Evolutionary conservation across 2,888 invertebrate genomes (phyloP).

Genomic region (Orgyia antiqua): DNA sequence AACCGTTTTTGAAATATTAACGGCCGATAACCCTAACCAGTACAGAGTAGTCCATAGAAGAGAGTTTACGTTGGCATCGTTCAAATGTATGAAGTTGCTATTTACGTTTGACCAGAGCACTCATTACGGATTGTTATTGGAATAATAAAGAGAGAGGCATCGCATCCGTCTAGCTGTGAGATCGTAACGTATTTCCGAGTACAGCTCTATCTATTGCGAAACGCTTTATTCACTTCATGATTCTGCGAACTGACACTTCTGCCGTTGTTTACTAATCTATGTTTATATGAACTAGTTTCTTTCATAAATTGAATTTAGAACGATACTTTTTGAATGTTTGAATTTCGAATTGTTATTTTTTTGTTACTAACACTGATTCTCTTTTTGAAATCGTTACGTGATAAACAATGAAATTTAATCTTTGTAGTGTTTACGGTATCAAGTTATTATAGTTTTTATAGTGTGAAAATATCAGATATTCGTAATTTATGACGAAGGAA

Average conservation of each 20-base stretch:
- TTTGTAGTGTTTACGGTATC: slow-evolving; percentile 1
- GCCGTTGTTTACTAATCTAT: slow-evolving; percentile 68
- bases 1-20: slow-evolving; percentile 9
- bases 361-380: no score
- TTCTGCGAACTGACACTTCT: slow-evolving; percentile 72
- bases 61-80: slow-evolving; percentile 75
- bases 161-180: slow-evolving; percentile 61
- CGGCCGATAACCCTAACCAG: slow-evolving; percentile 45
- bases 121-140: slow-evolving; percentile 78
- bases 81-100: slow-evolving; percentile 76
- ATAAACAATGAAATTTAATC: slow-evolving; percentile 15
- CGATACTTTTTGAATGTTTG: slow-evolving; percentile 26
- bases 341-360: neutral
- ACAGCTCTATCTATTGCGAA: slow-evolving; percentile 63
- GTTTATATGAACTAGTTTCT: slow-evolving; percentile 58
- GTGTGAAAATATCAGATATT: slow-evolving; percentile 2
- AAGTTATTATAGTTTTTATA: slow-evolving; percentile 5
- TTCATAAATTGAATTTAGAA: slow-evolving; percentile 38
- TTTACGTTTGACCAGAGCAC: slow-evolving; percentile 77
- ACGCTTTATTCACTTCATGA: slow-evolving; percentile 60
- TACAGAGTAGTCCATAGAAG: slow-evolving; percentile 58
- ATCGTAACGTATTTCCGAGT: slow-evolving; percentile 67
- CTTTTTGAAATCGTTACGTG: no score
- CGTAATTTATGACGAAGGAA: neutral
- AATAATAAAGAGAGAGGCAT: slow-evolving; percentile 73